A percentile compares a stretch with the other conserved stretches of the same genome.
phyloP scores from a whole-genome alignment of 1,140 invertebrate genomes.

The Saxidomus purpurata region DNA sequence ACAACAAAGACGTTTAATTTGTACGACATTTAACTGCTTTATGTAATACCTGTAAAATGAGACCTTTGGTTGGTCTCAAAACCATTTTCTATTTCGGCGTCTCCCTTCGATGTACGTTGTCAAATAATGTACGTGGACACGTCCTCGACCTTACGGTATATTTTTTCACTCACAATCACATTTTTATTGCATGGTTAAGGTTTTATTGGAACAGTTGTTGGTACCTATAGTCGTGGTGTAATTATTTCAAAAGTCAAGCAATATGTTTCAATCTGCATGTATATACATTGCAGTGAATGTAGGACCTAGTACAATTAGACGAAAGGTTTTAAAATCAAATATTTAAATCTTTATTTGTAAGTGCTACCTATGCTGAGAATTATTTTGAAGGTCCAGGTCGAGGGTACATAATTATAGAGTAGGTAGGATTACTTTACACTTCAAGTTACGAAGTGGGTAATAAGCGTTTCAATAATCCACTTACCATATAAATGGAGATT shows the following conservation, averaged over 20 bases:
- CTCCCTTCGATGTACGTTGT: neutral
- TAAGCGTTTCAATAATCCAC: no score
- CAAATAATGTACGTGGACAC: constrained; percentile 44
- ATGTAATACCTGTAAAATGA: constrained; percentile 57
- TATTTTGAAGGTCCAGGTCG: no score
- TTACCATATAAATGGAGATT: constrained; percentile 52
- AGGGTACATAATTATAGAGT: no score
- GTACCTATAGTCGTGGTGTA: constrained; percentile 43
- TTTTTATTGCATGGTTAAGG: constrained; percentile 13
- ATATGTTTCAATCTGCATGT: neutral
- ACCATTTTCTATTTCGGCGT: constrained; percentile 61
- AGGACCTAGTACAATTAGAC: no score
- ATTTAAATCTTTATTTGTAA: no score
- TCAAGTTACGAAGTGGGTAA: no score
- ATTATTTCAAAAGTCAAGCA: neutral
- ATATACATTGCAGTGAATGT: no score
- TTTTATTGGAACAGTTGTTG: neutral
- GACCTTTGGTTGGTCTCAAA: constrained; percentile 50
- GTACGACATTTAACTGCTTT: no score
- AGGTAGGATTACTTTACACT: no score
- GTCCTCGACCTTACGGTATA: neutral
- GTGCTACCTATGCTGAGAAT: no score
- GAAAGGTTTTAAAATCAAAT: no score
- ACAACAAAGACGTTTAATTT: no score
- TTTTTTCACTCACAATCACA: neutral